Evolutionary conservation across 53 echinoderm and acorn worm genomes (phyloP), one percentile per base, ranked within the genome.

Genomic region (Holothuria scabra): DNA sequence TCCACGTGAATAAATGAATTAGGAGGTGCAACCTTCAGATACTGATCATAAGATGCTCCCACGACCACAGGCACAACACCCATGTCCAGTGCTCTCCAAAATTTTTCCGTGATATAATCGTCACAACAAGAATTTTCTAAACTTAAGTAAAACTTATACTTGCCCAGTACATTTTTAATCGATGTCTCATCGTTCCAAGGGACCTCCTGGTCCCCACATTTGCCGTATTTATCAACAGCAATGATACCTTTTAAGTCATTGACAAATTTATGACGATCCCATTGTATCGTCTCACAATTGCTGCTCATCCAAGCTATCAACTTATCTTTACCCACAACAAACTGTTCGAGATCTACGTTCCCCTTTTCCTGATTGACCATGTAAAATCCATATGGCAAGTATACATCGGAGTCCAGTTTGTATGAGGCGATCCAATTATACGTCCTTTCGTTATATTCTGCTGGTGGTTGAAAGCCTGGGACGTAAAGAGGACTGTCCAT

Each of bases 1-100:
- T 81, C 82, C 30, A 64, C 82, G 41, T 81, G 82, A 26, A 81
- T 81, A 12, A 81, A 81, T 21, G 82, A 81, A 24, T 81, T 35
- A 12, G 82, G 82, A 2, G 82, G 82, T 34, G 82, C 82, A 8
- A 81, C 49, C 22, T 63, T 44, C 9, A 44, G 23, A 29, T 81
- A 81, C 28, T 81, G 82, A 12, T 63, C 63, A 20, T 81, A 81
- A 16, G 64, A 34, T 23, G 65, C 82, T 16, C 82, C 82, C 1
- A 81, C 65, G 1, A 81, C 82, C 2, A 81, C 62, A 20, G 82
- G 82, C 26, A 81, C 82, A 12, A 61, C 44, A 9, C 82, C 82
- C 19, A 63, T 22, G 13, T 81, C 64, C 9, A 81, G 24, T 33
- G 82, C 65, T 48, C 65, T 81, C 82, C 82, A 81, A 38, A 81